Evolutionary conservation across 2,888 invertebrate species (phyloP).

Genomic region (Nomada ferruginata): DNA sequence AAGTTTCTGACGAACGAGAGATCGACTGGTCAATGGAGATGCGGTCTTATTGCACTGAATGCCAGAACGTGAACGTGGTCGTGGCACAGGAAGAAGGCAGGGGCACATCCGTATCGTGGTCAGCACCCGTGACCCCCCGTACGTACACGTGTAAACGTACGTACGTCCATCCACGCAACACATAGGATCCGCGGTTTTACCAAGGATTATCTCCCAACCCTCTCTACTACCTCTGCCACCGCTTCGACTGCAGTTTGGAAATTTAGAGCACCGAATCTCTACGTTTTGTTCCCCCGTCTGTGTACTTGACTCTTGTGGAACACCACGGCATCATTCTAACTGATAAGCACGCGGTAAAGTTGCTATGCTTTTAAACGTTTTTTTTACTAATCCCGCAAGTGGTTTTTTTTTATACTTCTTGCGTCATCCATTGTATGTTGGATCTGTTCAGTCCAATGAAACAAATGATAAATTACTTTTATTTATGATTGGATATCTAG

Average conservation of each 20-base stretch:
- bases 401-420: too few species aligned
- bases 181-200: constrained; percentile 77
- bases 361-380: too few species aligned
- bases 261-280: constrained; percentile 52
- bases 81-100: constrained; percentile 84
- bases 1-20: constrained; percentile 60
- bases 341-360: too few species aligned
- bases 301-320: neutral
- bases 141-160: constrained; percentile 68
- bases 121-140: constrained; percentile 83
- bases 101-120: constrained; percentile 84
- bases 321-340: too few species aligned
- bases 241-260: constrained; percentile 50
- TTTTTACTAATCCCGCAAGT: too few species aligned
- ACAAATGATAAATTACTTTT: too few species aligned
- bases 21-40: constrained; percentile 75
- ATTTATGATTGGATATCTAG: too few species aligned
- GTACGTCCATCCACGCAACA: constrained; percentile 66
- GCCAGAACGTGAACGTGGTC: constrained; percentile 78
- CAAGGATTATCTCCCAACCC: constrained; percentile 79
- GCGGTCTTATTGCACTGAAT: constrained; percentile 79
- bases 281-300: neutral
- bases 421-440: too few species aligned
- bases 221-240: constrained; percentile 47
- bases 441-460: too few species aligned